Percentiles rank a stretch among this genome's conserved stretches.
Evolutionary conservation across 2,888 invertebrate genomes (phyloP).

Genomic region (Erynnis tages): DNA sequence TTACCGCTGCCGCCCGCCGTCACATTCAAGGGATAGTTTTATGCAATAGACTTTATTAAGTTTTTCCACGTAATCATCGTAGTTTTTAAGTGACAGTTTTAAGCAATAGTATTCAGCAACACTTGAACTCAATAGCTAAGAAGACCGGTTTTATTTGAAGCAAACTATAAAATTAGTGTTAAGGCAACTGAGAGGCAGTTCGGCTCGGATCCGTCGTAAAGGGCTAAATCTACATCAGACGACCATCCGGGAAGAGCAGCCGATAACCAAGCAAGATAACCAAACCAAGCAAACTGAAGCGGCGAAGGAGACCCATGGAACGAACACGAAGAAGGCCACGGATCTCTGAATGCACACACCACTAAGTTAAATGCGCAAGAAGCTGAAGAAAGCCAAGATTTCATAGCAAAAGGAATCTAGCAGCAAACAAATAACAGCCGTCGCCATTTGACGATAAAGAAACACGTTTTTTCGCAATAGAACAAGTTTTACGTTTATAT

Average conservation of each 20-base stretch:
- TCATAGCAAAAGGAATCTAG: constrained; percentile 73
- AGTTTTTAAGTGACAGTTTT: constrained; percentile 73
- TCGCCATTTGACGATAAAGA: constrained; percentile 82
- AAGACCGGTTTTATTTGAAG: constrained; percentile 69
- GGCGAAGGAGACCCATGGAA: constrained; percentile 58
- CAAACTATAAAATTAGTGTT: constrained; percentile 73
- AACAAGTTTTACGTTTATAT: constrained; percentile 83
- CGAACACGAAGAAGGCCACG: constrained; percentile 60
- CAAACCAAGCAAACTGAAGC: constrained; percentile 39
- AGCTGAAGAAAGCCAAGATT: constrained; percentile 68
- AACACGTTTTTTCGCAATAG: constrained; percentile 83
- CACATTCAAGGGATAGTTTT: constrained; percentile 78
- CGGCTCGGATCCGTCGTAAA: constrained; percentile 70
- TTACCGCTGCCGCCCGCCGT: constrained; percentile 67
- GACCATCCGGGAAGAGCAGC: constrained; percentile 75
- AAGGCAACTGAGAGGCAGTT: constrained; percentile 75
- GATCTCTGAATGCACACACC: constrained; percentile 57
- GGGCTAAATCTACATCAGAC: constrained; percentile 68
- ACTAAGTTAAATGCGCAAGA: constrained; percentile 77
- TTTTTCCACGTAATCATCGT: constrained; percentile 72
- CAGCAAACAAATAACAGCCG: constrained; percentile 63
- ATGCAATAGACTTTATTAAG: constrained; percentile 77
- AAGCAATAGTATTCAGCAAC: constrained; percentile 78
- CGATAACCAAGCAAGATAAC: constrained; percentile 45
- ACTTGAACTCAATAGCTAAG: constrained; percentile 71